A percentile compares a stretch with the other conserved stretches of the same genome.
Conservation (phyloP, 2,797 vertebrate genomes). For the Melopsittacus undulatus region DNA sequence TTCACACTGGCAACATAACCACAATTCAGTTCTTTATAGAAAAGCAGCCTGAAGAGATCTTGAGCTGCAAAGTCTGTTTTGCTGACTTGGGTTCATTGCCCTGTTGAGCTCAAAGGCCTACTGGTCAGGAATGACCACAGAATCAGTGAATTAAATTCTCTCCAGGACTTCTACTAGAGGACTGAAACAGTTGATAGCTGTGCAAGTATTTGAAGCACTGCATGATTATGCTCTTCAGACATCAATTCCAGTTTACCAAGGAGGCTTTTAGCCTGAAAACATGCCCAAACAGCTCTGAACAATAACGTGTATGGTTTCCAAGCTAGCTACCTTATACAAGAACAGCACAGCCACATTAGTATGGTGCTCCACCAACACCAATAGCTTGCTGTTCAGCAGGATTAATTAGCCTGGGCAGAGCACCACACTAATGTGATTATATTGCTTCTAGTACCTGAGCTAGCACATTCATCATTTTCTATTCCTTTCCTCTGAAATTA, state of each 20-base stretch:
- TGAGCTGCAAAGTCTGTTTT: not conserved
- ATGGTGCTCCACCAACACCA: conserved; percentile 7
- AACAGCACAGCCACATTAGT: conserved; percentile 3
- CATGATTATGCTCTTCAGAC: not conserved
- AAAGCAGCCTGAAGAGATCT: not conserved
- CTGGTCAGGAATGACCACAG: not conserved
- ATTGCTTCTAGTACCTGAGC: conserved; percentile 37
- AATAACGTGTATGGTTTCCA: not conserved
- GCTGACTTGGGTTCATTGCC: not conserved
- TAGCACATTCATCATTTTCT: not conserved
- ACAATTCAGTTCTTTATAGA: not conserved
- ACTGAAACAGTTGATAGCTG: not conserved
- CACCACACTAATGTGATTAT: conserved; percentile 12
- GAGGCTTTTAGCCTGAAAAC: not conserved
- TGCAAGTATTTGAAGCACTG: not conserved
- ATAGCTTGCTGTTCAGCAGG: conserved; percentile 7
- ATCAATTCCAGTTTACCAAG: not conserved
- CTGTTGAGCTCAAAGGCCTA: not conserved
- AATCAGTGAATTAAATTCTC: not conserved
- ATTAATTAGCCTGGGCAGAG: conserved; percentile 57
- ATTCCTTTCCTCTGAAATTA: not conserved
- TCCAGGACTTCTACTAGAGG: not conserved
- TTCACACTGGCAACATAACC: not conserved
- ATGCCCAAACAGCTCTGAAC: not conserved
- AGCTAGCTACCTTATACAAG: not conserved